These are phyloP conservation scores for Moxostoma hubbsi DNA, from an alignment of 2,797 vertebrate species.

Conservation along the genomic window DNA sequence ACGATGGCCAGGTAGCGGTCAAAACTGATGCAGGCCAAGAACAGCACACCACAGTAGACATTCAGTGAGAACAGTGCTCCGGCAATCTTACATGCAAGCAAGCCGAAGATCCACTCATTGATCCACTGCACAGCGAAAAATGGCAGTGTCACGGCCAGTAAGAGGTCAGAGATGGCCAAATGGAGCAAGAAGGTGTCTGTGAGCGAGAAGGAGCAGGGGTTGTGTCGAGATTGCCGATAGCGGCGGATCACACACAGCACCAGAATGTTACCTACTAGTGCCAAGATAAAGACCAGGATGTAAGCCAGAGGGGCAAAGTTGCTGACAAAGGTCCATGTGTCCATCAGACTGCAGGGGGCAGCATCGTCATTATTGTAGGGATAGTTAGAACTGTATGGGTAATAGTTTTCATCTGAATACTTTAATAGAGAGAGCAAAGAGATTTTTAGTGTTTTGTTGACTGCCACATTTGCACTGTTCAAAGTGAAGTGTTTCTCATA, in stretches of 20 bases:
- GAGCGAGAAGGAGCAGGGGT: constrained; percentile 73
- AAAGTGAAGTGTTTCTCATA: not conserved
- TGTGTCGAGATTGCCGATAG: constrained; percentile 68
- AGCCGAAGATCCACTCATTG: constrained; percentile 74
- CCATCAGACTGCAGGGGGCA: constrained; percentile 62
- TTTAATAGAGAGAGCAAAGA: not conserved
- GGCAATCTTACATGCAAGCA: constrained; percentile 76
- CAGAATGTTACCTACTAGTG: constrained; percentile 78
- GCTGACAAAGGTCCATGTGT: constrained; percentile 67
- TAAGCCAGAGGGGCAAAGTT: constrained; percentile 72
- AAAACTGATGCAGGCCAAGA: constrained; percentile 84
- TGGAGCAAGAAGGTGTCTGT: constrained; percentile 83
- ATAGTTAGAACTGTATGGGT: not conserved
- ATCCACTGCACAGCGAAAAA: constrained; percentile 77
- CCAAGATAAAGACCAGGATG: constrained; percentile 77
- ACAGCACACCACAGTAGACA: constrained; percentile 82
- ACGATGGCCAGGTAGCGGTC: constrained; percentile 86
- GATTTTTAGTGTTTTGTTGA: not conserved
- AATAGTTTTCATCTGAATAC: fast-evolving
- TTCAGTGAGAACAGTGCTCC: constrained; percentile 82
- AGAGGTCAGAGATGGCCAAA: constrained; percentile 82
- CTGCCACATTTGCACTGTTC: not conserved
- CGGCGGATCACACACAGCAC: constrained; percentile 79
- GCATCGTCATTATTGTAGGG: fast-evolving
- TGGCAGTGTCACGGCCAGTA: constrained; percentile 80